Base-by-base conservation (phyloP, 2,113 vertebrate genomes). In the Myrmophylax atrothorax region DNA sequence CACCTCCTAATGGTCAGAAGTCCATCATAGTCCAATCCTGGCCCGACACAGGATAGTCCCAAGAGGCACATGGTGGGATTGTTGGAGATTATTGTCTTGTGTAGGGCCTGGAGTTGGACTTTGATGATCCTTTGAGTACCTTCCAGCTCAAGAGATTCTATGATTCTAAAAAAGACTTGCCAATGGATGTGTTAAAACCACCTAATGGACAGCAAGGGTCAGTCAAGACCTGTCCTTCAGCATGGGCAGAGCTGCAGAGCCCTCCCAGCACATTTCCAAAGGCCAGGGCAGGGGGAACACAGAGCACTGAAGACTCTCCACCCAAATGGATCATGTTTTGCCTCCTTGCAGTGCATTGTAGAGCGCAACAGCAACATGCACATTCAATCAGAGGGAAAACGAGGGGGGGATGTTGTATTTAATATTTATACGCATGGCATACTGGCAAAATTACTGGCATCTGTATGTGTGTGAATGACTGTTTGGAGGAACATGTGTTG, bases 401-500 rank as follows among this genome's bases (percentile, higher is more conserved):
- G 96, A 97, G 96, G 97, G 97, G 92, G 97, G 97, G 97, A 96
- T 94, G 96, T 95, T 95, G 88, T 86, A 93, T 95, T 96, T 97
- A 96, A 96, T 96, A 95, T 96, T 97, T 97, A 97, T 97, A 97
- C 91, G 97, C 90, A 96, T 97, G 95, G 93, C 97, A 97, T 95
- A 81, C 96, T 97, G 96, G 97, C 92, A 97, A 97, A 97, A 98
- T 97, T 96, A 97, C 64, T 97, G 97, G 97, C 98, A 97, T 98
- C 97, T 97, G 97, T 97, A 95, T 93, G 96, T 96, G 97, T 98
- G 85, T 95, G 97, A 98, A 97, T 91, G 97, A 97, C 92, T 97
- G 97, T 97, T 97, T 93, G 95, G 97, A 95, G 92, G 97, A 97
- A 97, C 98, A 98, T 98, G 98, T 98, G 97, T 97, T 98, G 97